Evolutionary conservation across 2,797 vertebrate species (phyloP), one percentile per base, ranked within the genome.

Genomic region (Myotis vivesi): DNA sequence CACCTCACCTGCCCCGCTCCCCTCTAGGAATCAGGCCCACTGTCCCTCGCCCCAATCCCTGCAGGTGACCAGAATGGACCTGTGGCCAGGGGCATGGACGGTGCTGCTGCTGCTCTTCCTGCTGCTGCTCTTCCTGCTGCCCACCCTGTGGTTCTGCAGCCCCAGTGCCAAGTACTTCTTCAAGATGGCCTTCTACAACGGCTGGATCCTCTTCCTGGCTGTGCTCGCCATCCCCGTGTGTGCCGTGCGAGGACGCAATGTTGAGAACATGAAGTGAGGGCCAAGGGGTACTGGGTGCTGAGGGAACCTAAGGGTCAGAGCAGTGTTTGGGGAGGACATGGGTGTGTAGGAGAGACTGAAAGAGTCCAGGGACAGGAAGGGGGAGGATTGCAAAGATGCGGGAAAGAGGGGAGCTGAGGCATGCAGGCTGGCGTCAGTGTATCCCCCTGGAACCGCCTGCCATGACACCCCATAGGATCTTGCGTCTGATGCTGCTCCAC

Each of bases 261-360:
- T 98, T 0, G 98, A 98, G 94, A 98, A 98, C 96, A 98, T 98
- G 98, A 98, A 98, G 98, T 98, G 83, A 98, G 98, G 69, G 80
- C 41, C 30, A 1, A 2, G 46, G 73, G 77, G 30, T 16, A 5
- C 38, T 7, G 76, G 88, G 92, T 44, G 38, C 30, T 20, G 23
- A 46, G 80, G 75, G 86, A 19, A 15, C 69, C 59, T 33, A 0
- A 16, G 91, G 33, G 68, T 49, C 49, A 0, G n/a, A 51, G 41
- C 22, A 13, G 46, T 38, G 25, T 38, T 1, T 10, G 80, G 69
- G 72, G 41, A 51, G 12, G 59, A 41, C 12, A 3, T 1, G 9
- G 22, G 36, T 44, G 8, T 55, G 53, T 20, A 33, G 33, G 55
- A 62, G 46, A 90, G 38, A 41, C 8, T 1, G 13, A 16, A 44